Base-by-base conservation (phyloP, 2,797 vertebrate genomes). In the Ambastaia sidthimunki region DNA sequence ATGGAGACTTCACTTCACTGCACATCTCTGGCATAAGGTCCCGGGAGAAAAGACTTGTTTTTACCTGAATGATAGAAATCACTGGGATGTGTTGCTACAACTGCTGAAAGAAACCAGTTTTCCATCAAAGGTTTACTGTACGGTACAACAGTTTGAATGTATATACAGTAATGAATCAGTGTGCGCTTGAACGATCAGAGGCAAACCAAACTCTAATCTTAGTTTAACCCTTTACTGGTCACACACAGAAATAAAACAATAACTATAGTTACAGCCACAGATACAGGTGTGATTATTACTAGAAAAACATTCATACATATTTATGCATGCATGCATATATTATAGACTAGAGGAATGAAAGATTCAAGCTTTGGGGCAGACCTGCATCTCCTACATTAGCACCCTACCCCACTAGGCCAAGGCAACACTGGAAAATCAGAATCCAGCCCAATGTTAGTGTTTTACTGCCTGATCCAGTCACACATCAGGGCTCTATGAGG, bases 61-160 rank as follows among this genome's bases (percentile, higher is more conserved):
- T 62, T 71, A 78, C 67, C 44, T 71, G 57, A 77, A 70, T 23
- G 37, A 52, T 57, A 71, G 19, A 23, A 50, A 70, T 48, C 25
- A 37, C 37, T 57, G n/a, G 31, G 10, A 68, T 44, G 54, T 31
- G 28, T 63, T 63, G 60, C 28, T 31, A 34, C 25, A 19, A 60
- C 55, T 12, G 19, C 67, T 78, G 37, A 62, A 41, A 71, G 41
- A n/a, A 70, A 70, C 19, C 9, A 48, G 37, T n/a, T 31, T 23
- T 25, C 31, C 3, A 1, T 37, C 10, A 28, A 16, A 28, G 41
- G 10, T 44, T 75, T 16, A 74, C 57, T 13, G 21, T 18, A 19
- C 23, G 28, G 13, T 60, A 31, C 67, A 70, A 50, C 9, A 44
- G 41, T 44, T 25, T 21, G 74, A 21, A 55, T 44, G 4, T 62